Evolutionary conservation across 2,797 vertebrate species (phyloP), one percentile per base, ranked within the genome.

Genomic region (Darevskia mixta): DNA sequence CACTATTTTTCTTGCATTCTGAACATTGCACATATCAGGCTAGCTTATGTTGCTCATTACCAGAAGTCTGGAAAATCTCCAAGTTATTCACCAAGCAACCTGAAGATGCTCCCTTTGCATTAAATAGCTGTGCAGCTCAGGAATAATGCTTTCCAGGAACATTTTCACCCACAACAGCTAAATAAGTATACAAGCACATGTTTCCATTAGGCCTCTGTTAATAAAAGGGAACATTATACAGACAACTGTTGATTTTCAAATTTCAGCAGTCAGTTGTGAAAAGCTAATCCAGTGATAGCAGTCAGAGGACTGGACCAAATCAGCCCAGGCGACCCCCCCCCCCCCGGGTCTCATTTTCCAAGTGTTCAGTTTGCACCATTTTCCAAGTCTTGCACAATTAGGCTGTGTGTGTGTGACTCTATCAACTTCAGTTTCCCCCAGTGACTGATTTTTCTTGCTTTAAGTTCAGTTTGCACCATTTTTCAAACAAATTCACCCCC

Each of bases 31-130:
- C 61, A 76, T 41, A 61, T 69, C 1, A 78, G 1, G 79, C 35
- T 49, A 90, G 83, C 66, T 80, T 82, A 79, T 88, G 76, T 45
- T 88, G 84, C 90, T 75, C 29, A 75, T 92, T 90, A 86, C 32
- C 85, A 91, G 85, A 61, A 89, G 87, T 80, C 71, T 86, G 8
- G 81, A 85, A 35, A 32, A 10, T 20, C 35, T 88, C 78, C 45
- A 71, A 32, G 9, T 29, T 82, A 84, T 69, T 90, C 84, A 41
- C 55, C 29, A 85, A 93, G 84, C 79, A 88, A 84, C 72, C 55
- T 72, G 84, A 93, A 94, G 90, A 80, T 86, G 92, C 41, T 45
- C 58, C 61, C 83, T 45, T 35, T 13, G 25, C 64, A 77, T 66
- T 85, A 66, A 71, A 77, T 1, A 43, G 66, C 23, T 35, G 35